These are phyloP conservation scores for Eupithecia pulchellata DNA, from an alignment of 2,888 invertebrate species.

Conservation along the genomic window DNA sequence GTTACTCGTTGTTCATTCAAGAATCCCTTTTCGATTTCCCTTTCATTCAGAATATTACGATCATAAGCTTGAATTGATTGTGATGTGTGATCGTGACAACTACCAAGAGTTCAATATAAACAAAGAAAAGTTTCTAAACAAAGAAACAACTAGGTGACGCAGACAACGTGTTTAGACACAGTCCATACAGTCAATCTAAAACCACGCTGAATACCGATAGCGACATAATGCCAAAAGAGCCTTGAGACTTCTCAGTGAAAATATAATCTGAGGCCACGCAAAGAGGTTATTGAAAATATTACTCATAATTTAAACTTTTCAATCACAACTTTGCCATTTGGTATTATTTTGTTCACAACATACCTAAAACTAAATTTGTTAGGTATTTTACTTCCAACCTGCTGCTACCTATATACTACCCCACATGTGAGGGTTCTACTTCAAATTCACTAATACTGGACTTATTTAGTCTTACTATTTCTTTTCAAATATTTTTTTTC, in stretches of 20 bases:
- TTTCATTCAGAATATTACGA: neutral
- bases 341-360: no score
- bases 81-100: slow-evolving; percentile 27
- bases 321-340: no score
- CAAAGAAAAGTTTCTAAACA: slow-evolving; percentile 41
- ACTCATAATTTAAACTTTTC: no score
- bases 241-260: slow-evolving; percentile 27
- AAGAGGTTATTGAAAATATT: neutral
- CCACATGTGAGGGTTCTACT: no score
- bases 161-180: slow-evolving; percentile 34
- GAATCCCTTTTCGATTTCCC: neutral
- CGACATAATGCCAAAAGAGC: slow-evolving; percentile 19
- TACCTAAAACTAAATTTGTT: no score
- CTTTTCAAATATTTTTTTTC: no score
- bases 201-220: slow-evolving; percentile 24
- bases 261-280: slow-evolving; percentile 6
- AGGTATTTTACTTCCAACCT: no score
- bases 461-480: no score
- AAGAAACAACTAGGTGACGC: slow-evolving; percentile 42
- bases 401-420: no score
- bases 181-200: slow-evolving; percentile 23
- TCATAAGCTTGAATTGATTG: neutral
- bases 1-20: no score
- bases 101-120: slow-evolving; percentile 44
- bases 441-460: no score